Conservation (phyloP, 1,140 invertebrate species). For the Zaprionus kolodkinae region DNA sequence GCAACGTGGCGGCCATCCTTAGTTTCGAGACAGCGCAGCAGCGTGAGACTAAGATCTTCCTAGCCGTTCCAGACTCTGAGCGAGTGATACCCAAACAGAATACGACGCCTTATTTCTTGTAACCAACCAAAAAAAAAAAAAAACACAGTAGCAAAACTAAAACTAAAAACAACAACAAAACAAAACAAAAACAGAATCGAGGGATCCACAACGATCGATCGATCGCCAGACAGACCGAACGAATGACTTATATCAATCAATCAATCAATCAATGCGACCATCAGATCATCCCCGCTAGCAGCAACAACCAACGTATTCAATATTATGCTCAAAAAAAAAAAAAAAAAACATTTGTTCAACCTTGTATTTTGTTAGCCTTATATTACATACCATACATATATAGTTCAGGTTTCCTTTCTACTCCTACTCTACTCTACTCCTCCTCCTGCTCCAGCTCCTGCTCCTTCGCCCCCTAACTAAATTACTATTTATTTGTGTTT, state of each 20-base stretch:
- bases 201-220: not conserved
- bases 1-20: constrained; percentile 96
- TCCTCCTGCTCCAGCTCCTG: not conserved
- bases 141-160: constrained; percentile 8
- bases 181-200: constrained; percentile 4
- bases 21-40: constrained; percentile 91
- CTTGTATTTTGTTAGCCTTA: constrained; percentile 34
- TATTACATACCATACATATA: not conserved
- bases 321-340: constrained; percentile 31
- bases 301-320: constrained; percentile 30
- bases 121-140: too few relatives aligned
- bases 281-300: not conserved
- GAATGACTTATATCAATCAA: not conserved
- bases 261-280: constrained; percentile 5
- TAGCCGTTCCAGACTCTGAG: constrained; percentile 96
- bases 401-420: not conserved
- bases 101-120: constrained; percentile 98
- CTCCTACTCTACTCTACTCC: not conserved
- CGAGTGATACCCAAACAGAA: constrained; percentile 95
- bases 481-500: constrained; percentile 17
- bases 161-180: too few relatives aligned
- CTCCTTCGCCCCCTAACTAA: not conserved
- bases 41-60: constrained; percentile 94
- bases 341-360: constrained; percentile 37
- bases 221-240: constrained; percentile 5